phyloP scores from a whole-genome alignment of 2,113 vertebrate genomes.

The Eidolon helvum region DNA sequence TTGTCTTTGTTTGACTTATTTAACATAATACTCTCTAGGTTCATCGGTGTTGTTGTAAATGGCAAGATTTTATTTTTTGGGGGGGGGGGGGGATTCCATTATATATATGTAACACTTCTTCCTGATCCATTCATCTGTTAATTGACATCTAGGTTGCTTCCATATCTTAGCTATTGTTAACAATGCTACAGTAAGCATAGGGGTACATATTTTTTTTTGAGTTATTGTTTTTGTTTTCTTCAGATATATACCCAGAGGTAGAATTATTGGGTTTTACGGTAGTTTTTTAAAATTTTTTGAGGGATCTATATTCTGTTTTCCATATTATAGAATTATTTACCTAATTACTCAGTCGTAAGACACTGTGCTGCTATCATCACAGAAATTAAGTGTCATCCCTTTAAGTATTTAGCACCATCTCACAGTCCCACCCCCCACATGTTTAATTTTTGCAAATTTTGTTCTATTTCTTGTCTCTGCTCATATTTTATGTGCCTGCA shows the following conservation, averaged over 20 bases:
- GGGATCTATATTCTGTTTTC: not conserved
- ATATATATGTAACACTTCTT: not conserved
- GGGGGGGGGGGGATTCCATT: too few species aligned
- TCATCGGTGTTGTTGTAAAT: not conserved
- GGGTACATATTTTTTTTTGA: not conserved
- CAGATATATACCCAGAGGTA: not conserved
- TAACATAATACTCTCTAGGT: not conserved
- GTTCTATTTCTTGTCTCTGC: not conserved
- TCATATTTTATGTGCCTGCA: not conserved
- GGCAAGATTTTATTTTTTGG: not conserved
- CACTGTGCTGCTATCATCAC: not conserved
- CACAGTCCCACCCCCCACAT: not conserved
- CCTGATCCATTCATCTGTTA: too few species aligned
- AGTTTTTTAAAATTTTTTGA: not conserved
- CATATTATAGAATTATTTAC: not conserved
- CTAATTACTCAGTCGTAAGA: not conserved
- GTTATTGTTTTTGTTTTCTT: not conserved
- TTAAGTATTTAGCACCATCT: not conserved
- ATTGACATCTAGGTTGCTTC: not conserved
- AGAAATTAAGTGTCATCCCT: constrained; percentile 4
- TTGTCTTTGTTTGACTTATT: not conserved
- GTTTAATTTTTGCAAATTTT: constrained; percentile 4
- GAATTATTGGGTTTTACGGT: not conserved
- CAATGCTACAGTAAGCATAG: not conserved
- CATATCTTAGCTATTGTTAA: not conserved